A percentile compares a stretch with the other conserved stretches of the same genome.
phyloP scores from a whole-genome alignment of 2,888 invertebrate species.

The Chaitophorus viminalis region DNA sequence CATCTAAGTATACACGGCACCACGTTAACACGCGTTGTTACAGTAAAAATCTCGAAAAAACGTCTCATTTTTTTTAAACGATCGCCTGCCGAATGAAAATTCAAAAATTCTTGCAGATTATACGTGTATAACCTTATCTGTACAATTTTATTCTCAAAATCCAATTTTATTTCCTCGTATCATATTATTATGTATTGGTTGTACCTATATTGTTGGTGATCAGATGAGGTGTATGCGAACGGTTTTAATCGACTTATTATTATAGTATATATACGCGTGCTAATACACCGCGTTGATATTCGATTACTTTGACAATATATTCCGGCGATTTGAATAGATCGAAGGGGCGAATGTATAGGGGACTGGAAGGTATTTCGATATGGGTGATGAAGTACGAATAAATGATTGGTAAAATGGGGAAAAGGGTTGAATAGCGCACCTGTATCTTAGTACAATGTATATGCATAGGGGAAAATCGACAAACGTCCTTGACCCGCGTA shows the following conservation, averaged over 20 bases:
- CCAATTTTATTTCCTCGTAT: no score
- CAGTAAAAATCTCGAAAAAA: no score
- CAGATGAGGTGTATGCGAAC: neutral
- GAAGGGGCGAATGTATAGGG: neutral
- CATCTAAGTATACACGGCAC: no score
- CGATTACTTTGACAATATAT: neutral
- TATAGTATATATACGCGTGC: neutral
- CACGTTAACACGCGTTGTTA: no score
- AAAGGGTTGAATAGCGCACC: slow-evolving; percentile 43
- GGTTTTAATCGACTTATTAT: neutral
- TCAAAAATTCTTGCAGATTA: no score
- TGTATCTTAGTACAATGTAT: neutral
- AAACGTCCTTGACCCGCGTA: slow-evolving; percentile 54
- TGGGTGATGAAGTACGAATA: neutral
- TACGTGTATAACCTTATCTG: no score
- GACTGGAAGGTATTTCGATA: neutral
- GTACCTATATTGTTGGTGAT: no score
- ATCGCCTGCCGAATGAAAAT: no score
- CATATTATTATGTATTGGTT: no score
- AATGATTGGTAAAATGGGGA: neutral
- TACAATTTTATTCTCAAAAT: no score
- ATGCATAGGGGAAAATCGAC: neutral
- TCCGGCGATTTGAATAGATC: neutral
- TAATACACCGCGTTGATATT: neutral
- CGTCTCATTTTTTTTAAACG: no score